These are phyloP conservation scores for Drosophila parthenogenetica DNA, from an alignment of 2,888 invertebrate species.

Conservation along the genomic window DNA sequence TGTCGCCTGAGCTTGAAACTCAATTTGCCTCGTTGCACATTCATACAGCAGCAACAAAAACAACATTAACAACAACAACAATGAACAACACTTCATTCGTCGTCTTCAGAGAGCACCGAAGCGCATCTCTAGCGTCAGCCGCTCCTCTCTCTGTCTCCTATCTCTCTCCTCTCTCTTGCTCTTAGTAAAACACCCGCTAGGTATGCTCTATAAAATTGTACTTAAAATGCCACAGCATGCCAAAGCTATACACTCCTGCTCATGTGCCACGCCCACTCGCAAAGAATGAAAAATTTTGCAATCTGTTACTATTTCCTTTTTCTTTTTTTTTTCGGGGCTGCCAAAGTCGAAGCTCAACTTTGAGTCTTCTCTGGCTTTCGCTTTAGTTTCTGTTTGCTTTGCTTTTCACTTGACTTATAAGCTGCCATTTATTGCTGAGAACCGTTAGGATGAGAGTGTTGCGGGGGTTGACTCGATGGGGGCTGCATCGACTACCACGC, in stretches of 20 bases:
- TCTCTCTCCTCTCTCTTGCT: neutral
- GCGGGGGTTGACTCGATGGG: conserved; percentile 2
- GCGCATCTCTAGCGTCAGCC: conserved; percentile 28
- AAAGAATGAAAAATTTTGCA: conserved; percentile 59
- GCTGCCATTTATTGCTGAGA: conserved; percentile 73
- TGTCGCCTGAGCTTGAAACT: conserved; percentile 46
- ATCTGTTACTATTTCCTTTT: conserved; percentile 41
- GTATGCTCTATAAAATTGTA: conserved; percentile 77
- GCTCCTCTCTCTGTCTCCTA: neutral
- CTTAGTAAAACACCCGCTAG: conserved; percentile 54
- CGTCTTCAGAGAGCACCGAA: conserved; percentile 52
- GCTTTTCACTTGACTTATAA: conserved; percentile 78
- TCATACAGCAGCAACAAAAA: conserved; percentile 27
- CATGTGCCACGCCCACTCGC: conserved; percentile 50
- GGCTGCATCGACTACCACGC: conserved; percentile 58
- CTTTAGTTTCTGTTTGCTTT: conserved; percentile 63
- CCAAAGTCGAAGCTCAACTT: conserved; percentile 36
- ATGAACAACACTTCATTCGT: conserved; percentile 63
- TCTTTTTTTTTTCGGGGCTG: conserved; percentile 12
- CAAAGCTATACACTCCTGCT: conserved; percentile 40
- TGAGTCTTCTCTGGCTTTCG: conserved; percentile 46
- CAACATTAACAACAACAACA: conserved; percentile 50
- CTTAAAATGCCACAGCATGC: conserved; percentile 74
- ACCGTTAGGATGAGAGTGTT: neutral
- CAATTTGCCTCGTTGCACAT: conserved; percentile 57